Conservation (phyloP, 1,140 invertebrate genomes). For the Lutraria rhynchaena region DNA sequence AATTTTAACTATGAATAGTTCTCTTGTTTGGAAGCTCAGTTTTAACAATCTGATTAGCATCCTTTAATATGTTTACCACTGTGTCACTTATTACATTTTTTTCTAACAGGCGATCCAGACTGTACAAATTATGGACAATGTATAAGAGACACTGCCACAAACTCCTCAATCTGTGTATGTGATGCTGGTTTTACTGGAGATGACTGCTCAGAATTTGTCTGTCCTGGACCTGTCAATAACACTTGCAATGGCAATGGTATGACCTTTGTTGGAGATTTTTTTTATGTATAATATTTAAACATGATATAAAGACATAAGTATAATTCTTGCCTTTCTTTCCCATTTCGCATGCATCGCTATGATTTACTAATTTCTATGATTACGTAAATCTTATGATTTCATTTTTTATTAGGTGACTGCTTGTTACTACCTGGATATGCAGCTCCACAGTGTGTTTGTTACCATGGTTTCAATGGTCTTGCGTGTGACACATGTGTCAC, state of each 20-base stretch:
- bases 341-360: too few species aligned
- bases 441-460: slow-evolving; percentile 70
- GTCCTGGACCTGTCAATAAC: slow-evolving; percentile 66
- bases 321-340: too few species aligned
- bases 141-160: slow-evolving; percentile 60
- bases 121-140: slow-evolving; percentile 63
- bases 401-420: slow-evolving; percentile 67
- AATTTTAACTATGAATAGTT: too few species aligned
- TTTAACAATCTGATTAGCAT: too few species aligned
- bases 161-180: slow-evolving; percentile 71
- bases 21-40: too few species aligned
- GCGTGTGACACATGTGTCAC: slow-evolving; percentile 68
- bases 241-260: slow-evolving; percentile 72
- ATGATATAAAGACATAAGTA: too few species aligned
- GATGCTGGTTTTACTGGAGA: slow-evolving; percentile 70
- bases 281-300: too few species aligned
- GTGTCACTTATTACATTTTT: too few species aligned
- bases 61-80: too few species aligned
- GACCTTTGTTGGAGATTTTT: not conserved
- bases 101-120: slow-evolving; percentile 68
- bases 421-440: slow-evolving; percentile 53
- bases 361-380: too few species aligned
- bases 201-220: slow-evolving; percentile 72
- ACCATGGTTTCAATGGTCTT: slow-evolving; percentile 72
- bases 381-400: too few species aligned